These are phyloP conservation scores for Erithacus rubecula DNA, from an alignment of 2,797 vertebrate species.

Conservation along the genomic window DNA sequence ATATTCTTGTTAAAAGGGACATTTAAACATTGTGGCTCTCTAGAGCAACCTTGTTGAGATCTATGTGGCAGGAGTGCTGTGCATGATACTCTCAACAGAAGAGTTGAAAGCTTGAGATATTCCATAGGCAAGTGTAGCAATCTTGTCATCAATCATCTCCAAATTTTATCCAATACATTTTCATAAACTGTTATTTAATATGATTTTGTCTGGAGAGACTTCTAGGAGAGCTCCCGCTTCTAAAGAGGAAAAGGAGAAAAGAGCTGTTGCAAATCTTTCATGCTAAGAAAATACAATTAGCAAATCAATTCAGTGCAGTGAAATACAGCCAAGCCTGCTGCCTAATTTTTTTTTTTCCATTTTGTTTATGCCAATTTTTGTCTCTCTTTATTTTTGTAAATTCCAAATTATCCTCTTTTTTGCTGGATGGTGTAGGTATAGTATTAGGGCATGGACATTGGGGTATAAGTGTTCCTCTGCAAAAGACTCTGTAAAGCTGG, in stretches of 20 bases:
- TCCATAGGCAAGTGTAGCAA: conserved; percentile 54
- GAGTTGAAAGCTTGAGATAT: conserved; percentile 49
- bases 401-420: background rate
- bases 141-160: conserved; percentile 60
- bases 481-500: background rate
- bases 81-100: conserved; percentile 42
- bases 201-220: conserved; percentile 47
- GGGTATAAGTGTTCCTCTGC: background rate
- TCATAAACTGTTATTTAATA: conserved; percentile 61
- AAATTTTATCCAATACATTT: conserved; percentile 58
- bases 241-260: background rate
- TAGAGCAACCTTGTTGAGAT: background rate
- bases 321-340: background rate
- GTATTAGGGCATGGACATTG: background rate
- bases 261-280: conserved; percentile 36
- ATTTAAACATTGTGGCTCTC: conserved; percentile 12
- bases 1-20: background rate
- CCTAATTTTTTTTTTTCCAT: background rate
- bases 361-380: background rate
- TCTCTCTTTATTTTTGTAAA: background rate
- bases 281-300: conserved; percentile 65
- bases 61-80: background rate
- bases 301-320: conserved; percentile 19
- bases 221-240: conserved; percentile 50
- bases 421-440: background rate